Percentiles rank a stretch among this genome's conserved stretches.
Evolutionary conservation across 2,797 vertebrate genomes (phyloP).

Genomic region (Chrysocyon brachyurus): DNA sequence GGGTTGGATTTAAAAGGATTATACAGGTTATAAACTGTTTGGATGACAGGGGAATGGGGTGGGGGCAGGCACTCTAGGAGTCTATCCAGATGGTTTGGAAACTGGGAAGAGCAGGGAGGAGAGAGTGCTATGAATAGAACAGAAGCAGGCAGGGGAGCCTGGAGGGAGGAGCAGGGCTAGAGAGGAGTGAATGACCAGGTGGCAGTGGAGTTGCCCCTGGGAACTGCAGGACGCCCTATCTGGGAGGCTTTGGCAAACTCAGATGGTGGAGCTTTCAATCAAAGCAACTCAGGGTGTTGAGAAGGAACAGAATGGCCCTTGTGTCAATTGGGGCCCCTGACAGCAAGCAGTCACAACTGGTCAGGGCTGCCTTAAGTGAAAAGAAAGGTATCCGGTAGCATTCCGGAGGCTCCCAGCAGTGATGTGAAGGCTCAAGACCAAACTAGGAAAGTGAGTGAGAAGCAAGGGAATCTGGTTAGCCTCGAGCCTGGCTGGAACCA

Average conservation of each 20-base stretch:
- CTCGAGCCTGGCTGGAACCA: background rate
- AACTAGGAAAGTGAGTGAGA: background rate
- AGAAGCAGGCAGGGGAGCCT: background rate
- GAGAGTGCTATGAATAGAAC: background rate
- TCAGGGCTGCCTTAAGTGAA: background rate
- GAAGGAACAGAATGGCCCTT: slow-evolving; percentile 20
- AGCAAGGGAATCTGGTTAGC: background rate
- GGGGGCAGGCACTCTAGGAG: background rate
- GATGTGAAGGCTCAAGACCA: background rate
- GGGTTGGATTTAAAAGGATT: background rate
- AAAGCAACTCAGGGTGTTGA: background rate
- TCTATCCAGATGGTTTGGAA: background rate
- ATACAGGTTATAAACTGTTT: background rate
- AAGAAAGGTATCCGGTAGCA: background rate
- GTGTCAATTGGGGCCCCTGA: background rate
- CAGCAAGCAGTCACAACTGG: background rate
- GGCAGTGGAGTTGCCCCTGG: background rate
- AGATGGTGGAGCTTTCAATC: background rate
- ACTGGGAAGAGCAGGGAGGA: background rate
- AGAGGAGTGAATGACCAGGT: background rate
- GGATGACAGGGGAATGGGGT: background rate
- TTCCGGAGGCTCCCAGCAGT: background rate
- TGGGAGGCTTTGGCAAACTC: background rate
- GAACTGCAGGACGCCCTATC: background rate
- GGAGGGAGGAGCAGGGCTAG: background rate